phyloP scores from a whole-genome alignment of 2,888 invertebrate species.

The Aleiodes alternator region DNA sequence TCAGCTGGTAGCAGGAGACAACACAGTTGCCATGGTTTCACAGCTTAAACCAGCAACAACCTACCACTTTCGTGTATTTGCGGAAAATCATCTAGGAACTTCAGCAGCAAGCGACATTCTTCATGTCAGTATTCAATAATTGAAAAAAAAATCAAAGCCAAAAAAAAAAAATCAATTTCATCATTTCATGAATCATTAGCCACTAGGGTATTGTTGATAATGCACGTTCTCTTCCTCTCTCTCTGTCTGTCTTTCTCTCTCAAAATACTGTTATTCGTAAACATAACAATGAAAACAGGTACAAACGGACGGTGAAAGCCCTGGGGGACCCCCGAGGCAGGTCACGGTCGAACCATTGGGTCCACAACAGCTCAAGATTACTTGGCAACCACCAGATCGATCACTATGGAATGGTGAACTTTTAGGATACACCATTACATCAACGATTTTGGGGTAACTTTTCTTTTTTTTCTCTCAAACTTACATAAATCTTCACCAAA shows the following conservation, averaged over 20 bases:
- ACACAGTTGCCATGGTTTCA: slow-evolving; percentile 77
- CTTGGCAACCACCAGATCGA: slow-evolving; percentile 86
- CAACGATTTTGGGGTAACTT: slow-evolving; percentile 70
- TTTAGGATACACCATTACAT: slow-evolving; percentile 82
- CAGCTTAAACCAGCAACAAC: slow-evolving; percentile 79
- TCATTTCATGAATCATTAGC: slow-evolving; percentile 14
- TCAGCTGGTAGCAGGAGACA: slow-evolving; percentile 77
- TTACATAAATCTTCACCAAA: no score
- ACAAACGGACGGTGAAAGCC: slow-evolving; percentile 80
- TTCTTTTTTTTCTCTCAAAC: not conserved
- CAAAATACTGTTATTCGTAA: slow-evolving; percentile 1
- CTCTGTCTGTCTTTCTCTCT: no score
- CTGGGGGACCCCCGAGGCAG: slow-evolving; percentile 83
- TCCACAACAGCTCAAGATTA: slow-evolving; percentile 83
- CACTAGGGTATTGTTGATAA: slow-evolving; percentile 4
- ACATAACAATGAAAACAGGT: slow-evolving; percentile 57
- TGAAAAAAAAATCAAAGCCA: slow-evolving; percentile 40
- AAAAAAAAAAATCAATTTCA: slow-evolving; percentile 22
- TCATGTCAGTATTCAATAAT: slow-evolving; percentile 73
- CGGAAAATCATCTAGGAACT: slow-evolving; percentile 80
- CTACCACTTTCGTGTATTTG: slow-evolving; percentile 80
- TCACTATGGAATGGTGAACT: slow-evolving; percentile 86
- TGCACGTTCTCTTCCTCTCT: no score
- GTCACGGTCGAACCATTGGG: slow-evolving; percentile 83
- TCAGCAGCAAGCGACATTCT: slow-evolving; percentile 79